A percentile compares a stretch with the other conserved stretches of the same genome.
phyloP scores from a whole-genome alignment of 1,140 invertebrate species.

The Caenorhabditis remanei region DNA sequence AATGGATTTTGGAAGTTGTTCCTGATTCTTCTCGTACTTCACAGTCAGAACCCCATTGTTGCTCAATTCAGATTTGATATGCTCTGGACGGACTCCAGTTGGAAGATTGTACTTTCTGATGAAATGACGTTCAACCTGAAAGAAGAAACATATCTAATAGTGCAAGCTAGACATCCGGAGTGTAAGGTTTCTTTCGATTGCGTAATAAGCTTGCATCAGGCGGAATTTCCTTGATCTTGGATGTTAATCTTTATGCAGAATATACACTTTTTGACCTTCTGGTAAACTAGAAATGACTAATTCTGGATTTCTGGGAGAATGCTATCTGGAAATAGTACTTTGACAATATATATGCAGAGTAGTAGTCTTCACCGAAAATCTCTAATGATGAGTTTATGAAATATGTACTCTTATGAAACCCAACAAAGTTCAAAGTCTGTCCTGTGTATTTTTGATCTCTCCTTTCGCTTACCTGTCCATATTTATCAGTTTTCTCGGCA shows the following conservation, averaged over 20 bases:
- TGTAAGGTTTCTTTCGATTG: neutral
- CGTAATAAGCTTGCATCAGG: neutral
- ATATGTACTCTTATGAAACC: too few species aligned
- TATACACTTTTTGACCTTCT: neutral
- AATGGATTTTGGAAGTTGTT: constrained; percentile 67
- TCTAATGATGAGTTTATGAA: too few species aligned
- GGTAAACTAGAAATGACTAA: neutral
- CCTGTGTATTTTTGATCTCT: too few species aligned
- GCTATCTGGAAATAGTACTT: too few species aligned
- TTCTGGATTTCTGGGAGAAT: neutral
- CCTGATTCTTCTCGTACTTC: constrained; percentile 65
- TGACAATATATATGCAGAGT: too few species aligned
- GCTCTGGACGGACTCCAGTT: constrained; percentile 67
- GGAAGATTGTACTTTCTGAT: constrained; percentile 72
- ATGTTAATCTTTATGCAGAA: neutral
- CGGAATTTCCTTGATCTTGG: neutral
- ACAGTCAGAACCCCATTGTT: constrained; percentile 71
- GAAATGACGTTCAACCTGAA: constrained; percentile 70
- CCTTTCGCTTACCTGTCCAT: constrained; percentile 61
- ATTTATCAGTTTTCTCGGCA: constrained; percentile 71
- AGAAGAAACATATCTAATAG: neutral
- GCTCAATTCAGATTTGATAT: constrained; percentile 69
- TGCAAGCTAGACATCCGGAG: neutral
- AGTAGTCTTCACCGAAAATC: too few species aligned
- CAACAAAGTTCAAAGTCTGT: too few species aligned